Base-by-base conservation (phyloP, 2,888 invertebrate genomes). In the Criorhina ranunculi region DNA sequence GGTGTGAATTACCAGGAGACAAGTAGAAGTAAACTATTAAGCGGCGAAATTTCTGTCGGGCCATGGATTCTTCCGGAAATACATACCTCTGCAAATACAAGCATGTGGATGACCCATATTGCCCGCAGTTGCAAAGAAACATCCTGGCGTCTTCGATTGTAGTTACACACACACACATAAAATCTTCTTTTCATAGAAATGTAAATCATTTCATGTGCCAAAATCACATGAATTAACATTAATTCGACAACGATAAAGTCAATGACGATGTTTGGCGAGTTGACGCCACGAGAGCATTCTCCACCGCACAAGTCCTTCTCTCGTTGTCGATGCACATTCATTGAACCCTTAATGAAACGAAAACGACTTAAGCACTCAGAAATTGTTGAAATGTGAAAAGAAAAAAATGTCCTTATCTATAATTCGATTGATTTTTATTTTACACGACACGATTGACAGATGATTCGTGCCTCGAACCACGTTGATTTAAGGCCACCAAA, bases 281-380 rank as follows among this genome's bases (percentile, higher is more conserved):
- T 44, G 60, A 55, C 46, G 55, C 53, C 40, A n/a, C 55, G 8
- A 62, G 67, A 40, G 17, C 24, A 59, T 67, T 73, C 35, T 9
- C n/a, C 37, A 55, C 5, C 51, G 7, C 49, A 15, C n/a, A 24
- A 19, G 2, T 57, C 12, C 53, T 53, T n/a, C 15, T 75, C 15
- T 75, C 49, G 37, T 53, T 73, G 35, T 9, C 42, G 53, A 59
- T 67, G 62, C 53, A 59, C 64, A 75, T 62, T 44, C 55, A 73
- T 51, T 79, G 75, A 69, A 62, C 37, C 46, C 57, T 49, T 42
- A 76, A 73, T 79, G 49, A 40, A 57, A 59, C 59, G 51, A 66
- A 66, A 57, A 59, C 66, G 59, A n/a, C 64, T 24, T 57, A 49
- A 69, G 49, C 33, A 44, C 37, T 55, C 33, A 69, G 24, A 69